These are phyloP conservation scores for Galbula dea DNA, from an alignment of 2,113 vertebrate genomes.

Conservation along the genomic window DNA sequence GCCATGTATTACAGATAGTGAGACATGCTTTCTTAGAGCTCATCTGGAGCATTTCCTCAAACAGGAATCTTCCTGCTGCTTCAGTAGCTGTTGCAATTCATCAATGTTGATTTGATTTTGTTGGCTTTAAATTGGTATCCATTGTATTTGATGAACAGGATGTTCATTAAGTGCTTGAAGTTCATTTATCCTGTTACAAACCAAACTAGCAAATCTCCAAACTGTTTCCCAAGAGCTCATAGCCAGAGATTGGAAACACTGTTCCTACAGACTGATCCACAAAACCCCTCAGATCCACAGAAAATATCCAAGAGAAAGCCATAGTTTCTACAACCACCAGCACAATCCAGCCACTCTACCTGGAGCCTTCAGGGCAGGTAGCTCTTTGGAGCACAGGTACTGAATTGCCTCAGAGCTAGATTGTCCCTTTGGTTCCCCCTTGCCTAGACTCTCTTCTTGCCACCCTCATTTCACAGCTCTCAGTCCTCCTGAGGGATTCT, in stretches of 20 bases:
- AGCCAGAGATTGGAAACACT: background rate
- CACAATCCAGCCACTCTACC: background rate
- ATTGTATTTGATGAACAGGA: background rate
- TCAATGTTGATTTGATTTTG: background rate
- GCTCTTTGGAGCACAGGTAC: background rate
- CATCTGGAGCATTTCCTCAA: background rate
- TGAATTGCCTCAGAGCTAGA: accelerated
- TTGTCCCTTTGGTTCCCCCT: background rate
- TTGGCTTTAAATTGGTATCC: background rate
- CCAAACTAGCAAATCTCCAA: background rate
- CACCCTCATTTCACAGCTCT: background rate
- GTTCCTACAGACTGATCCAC: too few relatives aligned
- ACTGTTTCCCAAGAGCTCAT: background rate
- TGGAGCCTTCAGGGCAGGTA: background rate
- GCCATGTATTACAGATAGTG: background rate
- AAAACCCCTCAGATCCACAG: background rate
- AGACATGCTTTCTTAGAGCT: background rate
- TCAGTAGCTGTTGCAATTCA: background rate
- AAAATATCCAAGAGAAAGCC: background rate
- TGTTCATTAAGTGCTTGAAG: background rate
- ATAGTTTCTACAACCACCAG: background rate
- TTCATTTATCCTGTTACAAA: background rate
- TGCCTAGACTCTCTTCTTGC: background rate
- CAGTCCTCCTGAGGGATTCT: background rate
- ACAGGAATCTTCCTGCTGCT: background rate